Evolutionary conservation across 2,113 vertebrate species (phyloP), one percentile per base, ranked within the genome.

Genomic region (Phaethon lepturus): DNA sequence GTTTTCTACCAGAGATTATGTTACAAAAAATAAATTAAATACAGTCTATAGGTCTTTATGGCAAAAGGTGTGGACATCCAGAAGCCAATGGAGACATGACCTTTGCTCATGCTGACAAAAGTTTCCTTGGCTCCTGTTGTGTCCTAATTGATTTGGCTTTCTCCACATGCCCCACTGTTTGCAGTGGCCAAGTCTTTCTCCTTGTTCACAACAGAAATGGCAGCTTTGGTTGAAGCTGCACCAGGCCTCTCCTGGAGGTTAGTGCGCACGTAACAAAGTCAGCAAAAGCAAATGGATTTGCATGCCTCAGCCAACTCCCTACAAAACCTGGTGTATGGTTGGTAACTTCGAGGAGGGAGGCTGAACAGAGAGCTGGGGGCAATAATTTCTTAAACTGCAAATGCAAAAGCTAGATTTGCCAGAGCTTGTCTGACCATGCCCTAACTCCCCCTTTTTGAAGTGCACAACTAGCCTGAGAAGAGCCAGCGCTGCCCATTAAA

Each of bases 381-480:
- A 91, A 40, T 72, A 82, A 75, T 87, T 94, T 82, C 60, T 75
- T n/a, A 52, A 47, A 75, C 56, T 45, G 62, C 14, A 40, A 87
- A 90, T 86, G 12, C 35, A 82, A 29, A 87, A 91, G 38, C 50
- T 22, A 14, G n/a, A 38, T 94, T 72, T 91, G 81, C 53, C 13
- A 9, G 73, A 88, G 52, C 90, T 94, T 96, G 91, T 82, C 92
- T 85, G 86, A 60, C 89, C 53, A 72, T 85, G 93, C 45, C 73
- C 66, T 72, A 60, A 55, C 80, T 92, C 31, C 66, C 71, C 60
- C 26, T 72, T 88, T 84, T 60, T 87, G 80, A 89, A 82, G 60
- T 67, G 33, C 19, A 31, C 60, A 77, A 44, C 50, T 77, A 92
- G 74, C 64, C 62, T 60, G 52, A 71, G 76, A 80, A 62, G 31